Base-by-base conservation (phyloP, 1,140 invertebrate species). In the Contarinia nasturtii region DNA sequence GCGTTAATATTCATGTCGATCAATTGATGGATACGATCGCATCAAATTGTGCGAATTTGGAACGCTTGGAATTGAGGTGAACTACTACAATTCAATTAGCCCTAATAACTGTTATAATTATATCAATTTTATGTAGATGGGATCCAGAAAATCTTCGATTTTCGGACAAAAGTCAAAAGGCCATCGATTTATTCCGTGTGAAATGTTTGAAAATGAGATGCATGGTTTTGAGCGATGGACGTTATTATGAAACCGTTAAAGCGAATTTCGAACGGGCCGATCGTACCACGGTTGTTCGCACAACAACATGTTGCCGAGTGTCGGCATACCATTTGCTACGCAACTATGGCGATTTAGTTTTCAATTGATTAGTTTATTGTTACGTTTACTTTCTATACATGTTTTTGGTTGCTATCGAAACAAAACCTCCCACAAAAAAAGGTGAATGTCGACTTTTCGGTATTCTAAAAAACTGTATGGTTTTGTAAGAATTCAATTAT, bases 251-350 rank as follows among this genome's bases (percentile, higher is more conserved):
- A 69, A 86, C 97, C 52, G 93, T 98, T 12, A 96, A 97, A 64
- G 94, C 94, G 0, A 99, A 99, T 66, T 99, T 98, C 61, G 95
- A 98, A 64, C 74, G 96, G 55, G 95, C 96, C 2, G 94, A 98
- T 64, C 74, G 95, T 52, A 77, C 77, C 42, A 97, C 94, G 1
- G 92, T 98, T 12, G 94, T 99, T 0, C 70, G 95, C 21, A 96
- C 93, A 10, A 86, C 86, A 8, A 97, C 88, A 33, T 94, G 87
- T 63, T 96, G 89, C 64, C 68, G 81, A 50, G 85, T 90, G 1
- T 87, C 86, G 1, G 83, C 89, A 52, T 91, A 92, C 58, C 90
- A 94, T 59, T 69, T 97, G 17, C 71, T 97, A 14, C 77, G 76
- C 48, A 88, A 89, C 64, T 98, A 95, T 57, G 91, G 85, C 60